A percentile compares a stretch with the other conserved stretches of the same genome.
phyloP scores from a whole-genome alignment of 2,113 vertebrate species.

The Sorex fumeus region DNA sequence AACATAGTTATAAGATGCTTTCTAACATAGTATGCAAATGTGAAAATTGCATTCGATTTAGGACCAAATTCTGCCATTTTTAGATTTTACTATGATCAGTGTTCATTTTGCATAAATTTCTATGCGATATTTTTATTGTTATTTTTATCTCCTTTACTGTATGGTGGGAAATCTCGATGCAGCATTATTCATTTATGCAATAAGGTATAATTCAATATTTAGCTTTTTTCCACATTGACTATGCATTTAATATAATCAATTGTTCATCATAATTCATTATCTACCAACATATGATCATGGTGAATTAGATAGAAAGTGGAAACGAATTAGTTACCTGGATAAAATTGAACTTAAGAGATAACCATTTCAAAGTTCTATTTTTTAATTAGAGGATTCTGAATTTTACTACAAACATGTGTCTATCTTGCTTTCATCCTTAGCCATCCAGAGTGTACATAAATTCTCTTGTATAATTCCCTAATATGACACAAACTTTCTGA shows the following conservation, averaged over 20 bases:
- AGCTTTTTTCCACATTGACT: constrained; percentile 42
- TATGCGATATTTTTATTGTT: constrained; percentile 69
- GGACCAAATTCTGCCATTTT: constrained; percentile 81
- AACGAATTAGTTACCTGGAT: background rate
- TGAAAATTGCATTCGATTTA: constrained; percentile 81
- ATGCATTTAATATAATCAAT: constrained; percentile 63
- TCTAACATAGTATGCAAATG: constrained; percentile 82
- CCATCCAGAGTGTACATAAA: background rate
- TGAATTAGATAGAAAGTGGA: constrained; percentile 33
- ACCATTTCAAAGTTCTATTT: constrained; percentile 44
- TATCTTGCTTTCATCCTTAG: background rate
- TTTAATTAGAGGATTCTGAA: background rate
- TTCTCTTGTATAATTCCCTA: background rate
- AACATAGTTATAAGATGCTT: constrained; percentile 79
- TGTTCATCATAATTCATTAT: constrained; percentile 62
- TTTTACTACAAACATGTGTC: constrained; percentile 10
- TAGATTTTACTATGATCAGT: constrained; percentile 79
- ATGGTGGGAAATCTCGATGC: constrained; percentile 59
- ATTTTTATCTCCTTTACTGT: constrained; percentile 18
- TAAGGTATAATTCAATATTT: constrained; percentile 60
- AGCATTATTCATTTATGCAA: constrained; percentile 62
- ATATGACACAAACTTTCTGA: background rate
- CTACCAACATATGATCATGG: background rate
- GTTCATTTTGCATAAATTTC: constrained; percentile 77
- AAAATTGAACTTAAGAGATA: constrained; percentile 7